Evolutionary conservation across 2,797 vertebrate species (phyloP), one percentile per base, ranked within the genome.

Genomic region (Hypotaenidia okinawae): DNA sequence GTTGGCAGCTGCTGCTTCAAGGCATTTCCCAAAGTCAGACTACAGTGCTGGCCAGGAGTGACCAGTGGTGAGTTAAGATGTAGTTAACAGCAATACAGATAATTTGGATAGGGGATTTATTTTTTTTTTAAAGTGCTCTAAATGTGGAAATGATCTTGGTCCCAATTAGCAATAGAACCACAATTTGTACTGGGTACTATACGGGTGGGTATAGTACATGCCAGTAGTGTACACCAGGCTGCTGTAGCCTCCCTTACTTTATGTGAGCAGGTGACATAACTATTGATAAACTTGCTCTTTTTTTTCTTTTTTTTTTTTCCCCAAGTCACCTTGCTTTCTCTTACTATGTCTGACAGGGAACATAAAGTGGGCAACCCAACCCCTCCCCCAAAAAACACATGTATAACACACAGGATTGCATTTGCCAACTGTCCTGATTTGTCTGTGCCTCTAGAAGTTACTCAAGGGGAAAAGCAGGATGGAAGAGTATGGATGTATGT

Each of bases 391-490:
- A 51, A 69, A 45, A 7, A 1, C 0, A 22, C 16, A 1, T 39
- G 22, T 30, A 8, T 79, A 77, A 70, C 35, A 66, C 37, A 28
- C 39, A 68, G 59, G 62, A 35, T 39, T 57, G 33, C 16, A 17
- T 17, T 91, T 93, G 70, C 73, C 77, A 66, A 37, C 33, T 82
- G 74, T 93, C 70, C 83, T 87, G 67, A 75, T 87, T 76, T 94
- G 55, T 35, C 35, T 73, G 62, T 91, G 49, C 32, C 27, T 80
- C 54, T 64, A 14, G 16, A 78, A 90, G 18, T 73, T 84, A 79
- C 59, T 93, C n/a, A 73, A 62, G 55, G 55, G 55, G 77, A 87
- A 87, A 94, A 78, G 25, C 43, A 94, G 54, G 33, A 43, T 1
- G 13, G 52, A 79, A 64, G n/a, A 43, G 32, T 51, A 11, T 87